Conservation (phyloP, 2,888 invertebrate species). For the Carcina quercana region DNA sequence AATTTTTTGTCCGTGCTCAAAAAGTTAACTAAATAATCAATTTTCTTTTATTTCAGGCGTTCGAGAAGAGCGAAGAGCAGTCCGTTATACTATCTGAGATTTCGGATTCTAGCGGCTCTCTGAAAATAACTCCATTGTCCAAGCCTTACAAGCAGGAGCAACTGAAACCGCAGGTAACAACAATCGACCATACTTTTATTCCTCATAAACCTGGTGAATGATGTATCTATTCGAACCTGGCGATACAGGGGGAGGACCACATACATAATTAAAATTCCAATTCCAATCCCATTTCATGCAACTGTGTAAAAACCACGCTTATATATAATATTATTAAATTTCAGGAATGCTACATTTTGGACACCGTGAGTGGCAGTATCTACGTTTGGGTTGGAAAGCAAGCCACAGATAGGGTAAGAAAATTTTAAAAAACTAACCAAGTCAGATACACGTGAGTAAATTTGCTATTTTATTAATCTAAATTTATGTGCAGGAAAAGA, state of each 20-base stretch:
- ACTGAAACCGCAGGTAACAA: constrained; percentile 81
- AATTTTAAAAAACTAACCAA: not conserved
- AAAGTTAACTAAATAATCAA: not conserved
- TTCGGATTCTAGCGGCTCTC: constrained; percentile 78
- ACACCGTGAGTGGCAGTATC: constrained; percentile 83
- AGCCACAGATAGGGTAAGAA: constrained; percentile 66
- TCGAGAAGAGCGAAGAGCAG: constrained; percentile 80
- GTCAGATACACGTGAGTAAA: not conserved
- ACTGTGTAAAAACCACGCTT: too few species aligned
- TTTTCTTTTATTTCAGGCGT: constrained; percentile 58
- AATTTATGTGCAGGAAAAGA: constrained; percentile 75
- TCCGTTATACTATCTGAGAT: constrained; percentile 80
- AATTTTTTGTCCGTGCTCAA: too few species aligned
- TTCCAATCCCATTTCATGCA: too few species aligned
- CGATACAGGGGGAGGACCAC: too few species aligned
- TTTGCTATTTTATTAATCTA: constrained; percentile 1
- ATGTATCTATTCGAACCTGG: too few species aligned
- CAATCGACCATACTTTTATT: too few species aligned
- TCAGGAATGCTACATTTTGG: constrained; percentile 87
- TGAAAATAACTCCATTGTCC: constrained; percentile 79
- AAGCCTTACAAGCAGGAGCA: constrained; percentile 83
- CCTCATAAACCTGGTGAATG: too few species aligned
- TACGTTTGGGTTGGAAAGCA: constrained; percentile 91
- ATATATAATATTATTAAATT: constrained; percentile 7
- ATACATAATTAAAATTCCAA: too few species aligned